Conservation (phyloP, 2,797 vertebrate species). For the Sylvia borin region DNA sequence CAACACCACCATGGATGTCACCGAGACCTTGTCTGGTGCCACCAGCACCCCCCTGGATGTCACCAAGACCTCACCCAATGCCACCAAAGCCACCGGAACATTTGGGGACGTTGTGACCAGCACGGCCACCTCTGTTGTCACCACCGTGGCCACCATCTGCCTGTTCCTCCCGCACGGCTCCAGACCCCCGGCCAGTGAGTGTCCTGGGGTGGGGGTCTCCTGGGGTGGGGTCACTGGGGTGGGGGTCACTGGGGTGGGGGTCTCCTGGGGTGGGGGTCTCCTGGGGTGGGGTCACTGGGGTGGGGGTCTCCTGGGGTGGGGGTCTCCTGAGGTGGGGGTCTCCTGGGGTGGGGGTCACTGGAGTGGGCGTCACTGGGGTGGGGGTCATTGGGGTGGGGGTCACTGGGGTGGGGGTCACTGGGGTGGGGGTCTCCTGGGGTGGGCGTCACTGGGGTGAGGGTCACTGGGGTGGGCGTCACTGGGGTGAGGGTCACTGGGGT, state of each 20-base stretch:
- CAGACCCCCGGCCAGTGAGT: neutral
- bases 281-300: neutral
- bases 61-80: neutral
- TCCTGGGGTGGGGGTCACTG: no score
- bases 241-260: no score
- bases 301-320: neutral
- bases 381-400: neutral
- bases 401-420: neutral
- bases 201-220: no score
- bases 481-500: neutral
- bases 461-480: no score
- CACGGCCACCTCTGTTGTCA: fast-evolving
- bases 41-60: no score
- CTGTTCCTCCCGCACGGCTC: neutral
- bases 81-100: neutral
- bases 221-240: no score
- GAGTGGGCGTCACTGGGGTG: neutral
- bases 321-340: neutral
- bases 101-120: fast-evolving
- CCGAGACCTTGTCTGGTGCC: no score
- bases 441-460: neutral
- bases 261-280: no score
- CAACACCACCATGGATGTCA: no score
- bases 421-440: neutral
- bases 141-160: neutral